phyloP scores from a whole-genome alignment of 2,888 invertebrate species.

The Crocallis elinguaria region DNA sequence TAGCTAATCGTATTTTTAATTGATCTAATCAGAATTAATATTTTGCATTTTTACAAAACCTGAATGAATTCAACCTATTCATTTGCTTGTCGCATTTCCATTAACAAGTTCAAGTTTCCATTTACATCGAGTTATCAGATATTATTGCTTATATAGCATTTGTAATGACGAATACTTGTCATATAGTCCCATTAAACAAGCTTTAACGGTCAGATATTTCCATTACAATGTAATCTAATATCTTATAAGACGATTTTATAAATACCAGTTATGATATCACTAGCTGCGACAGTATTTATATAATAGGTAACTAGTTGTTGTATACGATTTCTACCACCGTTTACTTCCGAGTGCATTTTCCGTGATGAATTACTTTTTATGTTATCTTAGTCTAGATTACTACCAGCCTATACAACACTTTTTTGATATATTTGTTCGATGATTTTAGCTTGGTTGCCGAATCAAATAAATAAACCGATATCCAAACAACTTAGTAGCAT shows the following conservation, averaged over 20 bases:
- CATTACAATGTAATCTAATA: constrained; percentile 2
- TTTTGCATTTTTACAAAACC: neutral
- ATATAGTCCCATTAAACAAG: neutral
- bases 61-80: constrained; percentile 35
- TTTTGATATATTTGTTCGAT: too few relatives aligned
- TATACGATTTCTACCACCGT: too few relatives aligned
- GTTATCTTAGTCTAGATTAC: too few relatives aligned
- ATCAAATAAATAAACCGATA: too few relatives aligned
- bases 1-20: too few relatives aligned
- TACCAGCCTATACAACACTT: too few relatives aligned
- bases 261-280: neutral
- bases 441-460: too few relatives aligned
- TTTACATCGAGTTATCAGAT: constrained; percentile 43
- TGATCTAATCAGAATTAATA: too few relatives aligned
- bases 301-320: too few relatives aligned
- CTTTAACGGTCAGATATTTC: constrained; percentile 1
- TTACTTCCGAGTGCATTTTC: too few relatives aligned
- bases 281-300: neutral
- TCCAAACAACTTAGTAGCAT: too few relatives aligned
- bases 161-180: constrained; percentile 21
- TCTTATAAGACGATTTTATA: constrained; percentile 5
- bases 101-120: constrained; percentile 41
- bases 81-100: constrained; percentile 32
- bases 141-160: constrained; percentile 19
- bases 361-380: too few relatives aligned